Percentiles rank a stretch among this genome's conserved stretches.
Conservation (phyloP, 2,888 invertebrate genomes). For the Drosophila cracens region DNA sequence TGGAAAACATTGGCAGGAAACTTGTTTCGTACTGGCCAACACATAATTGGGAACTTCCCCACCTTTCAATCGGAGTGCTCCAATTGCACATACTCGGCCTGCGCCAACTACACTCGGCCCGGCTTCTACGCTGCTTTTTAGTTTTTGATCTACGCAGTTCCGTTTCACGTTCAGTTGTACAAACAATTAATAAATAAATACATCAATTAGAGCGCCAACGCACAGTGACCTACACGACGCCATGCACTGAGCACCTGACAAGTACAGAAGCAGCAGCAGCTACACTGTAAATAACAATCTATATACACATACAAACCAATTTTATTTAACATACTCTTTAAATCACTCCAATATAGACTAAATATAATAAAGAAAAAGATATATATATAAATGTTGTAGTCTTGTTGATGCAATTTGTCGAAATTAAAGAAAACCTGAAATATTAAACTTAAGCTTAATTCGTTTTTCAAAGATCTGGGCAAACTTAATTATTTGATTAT, state of each 20-base stretch:
- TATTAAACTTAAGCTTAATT: neutral
- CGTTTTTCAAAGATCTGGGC: neutral
- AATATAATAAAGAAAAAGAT: neutral
- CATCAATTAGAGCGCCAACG: conserved; percentile 79
- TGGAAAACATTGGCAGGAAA: conserved; percentile 31
- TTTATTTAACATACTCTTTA: neutral
- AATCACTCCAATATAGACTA: neutral
- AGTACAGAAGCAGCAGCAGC: conserved; percentile 21
- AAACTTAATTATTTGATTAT: neutral
- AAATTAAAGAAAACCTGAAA: neutral
- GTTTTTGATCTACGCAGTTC: conserved; percentile 53
- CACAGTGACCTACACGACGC: conserved; percentile 71
- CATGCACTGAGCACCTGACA: conserved; percentile 33
- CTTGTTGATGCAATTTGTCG: neutral
- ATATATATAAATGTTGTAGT: neutral
- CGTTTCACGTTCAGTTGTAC: conserved; percentile 52
- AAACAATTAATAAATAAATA: conserved; percentile 67
- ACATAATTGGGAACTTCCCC: conserved; percentile 52
- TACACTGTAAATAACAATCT: conserved; percentile 21
- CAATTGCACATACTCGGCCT: conserved; percentile 43
- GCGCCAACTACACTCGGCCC: conserved; percentile 9
- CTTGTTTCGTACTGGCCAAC: conserved; percentile 37
- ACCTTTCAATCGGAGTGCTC: conserved; percentile 42
- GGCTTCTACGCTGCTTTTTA: neutral
- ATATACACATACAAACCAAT: neutral